Conservation (phyloP, 2,888 invertebrate genomes). For the Cephus pulcher region DNA sequence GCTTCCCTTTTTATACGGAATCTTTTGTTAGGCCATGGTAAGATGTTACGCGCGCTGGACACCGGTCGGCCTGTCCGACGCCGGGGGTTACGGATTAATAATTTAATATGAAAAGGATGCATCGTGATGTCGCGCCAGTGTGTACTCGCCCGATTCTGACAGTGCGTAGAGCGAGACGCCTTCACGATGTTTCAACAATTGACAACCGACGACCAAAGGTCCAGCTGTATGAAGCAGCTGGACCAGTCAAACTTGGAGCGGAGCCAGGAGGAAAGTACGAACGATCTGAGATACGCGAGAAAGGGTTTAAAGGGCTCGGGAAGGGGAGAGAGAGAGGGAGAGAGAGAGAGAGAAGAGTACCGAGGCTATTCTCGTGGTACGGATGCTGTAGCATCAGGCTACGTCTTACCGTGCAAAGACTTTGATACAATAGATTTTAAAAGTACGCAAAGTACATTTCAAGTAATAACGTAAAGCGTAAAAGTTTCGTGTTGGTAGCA, state of each 20-base stretch:
- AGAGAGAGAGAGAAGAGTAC: background rate
- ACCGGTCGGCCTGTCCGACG: background rate
- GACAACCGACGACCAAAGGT: slow-evolving; percentile 10
- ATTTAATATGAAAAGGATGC: background rate
- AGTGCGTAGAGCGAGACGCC: slow-evolving; percentile 3
- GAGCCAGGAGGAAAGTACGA: background rate
- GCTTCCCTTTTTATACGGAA: slow-evolving; percentile 50
- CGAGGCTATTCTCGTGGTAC: slow-evolving; percentile 2
- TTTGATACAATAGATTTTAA: slow-evolving; percentile 33
- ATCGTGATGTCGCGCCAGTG: background rate
- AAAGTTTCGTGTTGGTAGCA: slow-evolving; percentile 51
- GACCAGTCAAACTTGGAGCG: background rate
- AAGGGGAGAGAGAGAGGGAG: background rate
- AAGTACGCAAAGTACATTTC: slow-evolving; percentile 47
- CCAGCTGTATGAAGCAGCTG: slow-evolving; percentile 47
- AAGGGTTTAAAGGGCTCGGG: background rate
- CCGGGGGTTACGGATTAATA: background rate
- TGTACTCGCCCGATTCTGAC: background rate
- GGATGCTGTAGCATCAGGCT: slow-evolving; percentile 3
- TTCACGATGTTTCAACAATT: slow-evolving; percentile 1
- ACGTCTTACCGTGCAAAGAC: slow-evolving; percentile 35
- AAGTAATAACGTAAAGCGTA: slow-evolving; percentile 38
- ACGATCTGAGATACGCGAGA: background rate
- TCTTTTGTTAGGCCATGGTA: slow-evolving; percentile 40
- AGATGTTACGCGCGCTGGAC: slow-evolving; percentile 12